Conservation (phyloP, 2,888 invertebrate species). For the Gryllus longicercus region DNA sequence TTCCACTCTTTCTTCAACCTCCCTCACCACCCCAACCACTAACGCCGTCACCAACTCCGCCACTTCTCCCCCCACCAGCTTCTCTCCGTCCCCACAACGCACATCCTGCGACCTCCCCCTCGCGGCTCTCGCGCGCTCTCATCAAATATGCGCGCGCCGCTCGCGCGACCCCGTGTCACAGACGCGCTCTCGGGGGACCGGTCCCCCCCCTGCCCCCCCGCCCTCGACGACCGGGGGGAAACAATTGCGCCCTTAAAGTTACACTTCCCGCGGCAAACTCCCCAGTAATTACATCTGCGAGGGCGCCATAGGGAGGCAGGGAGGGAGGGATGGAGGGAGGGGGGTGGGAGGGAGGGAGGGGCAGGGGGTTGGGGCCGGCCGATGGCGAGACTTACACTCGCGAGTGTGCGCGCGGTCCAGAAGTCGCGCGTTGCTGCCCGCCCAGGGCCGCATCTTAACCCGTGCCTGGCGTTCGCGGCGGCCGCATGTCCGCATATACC, state of each 20-base stretch:
- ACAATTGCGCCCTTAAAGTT: slow-evolving; percentile 10
- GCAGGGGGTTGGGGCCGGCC: neutral
- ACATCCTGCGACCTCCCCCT: no score
- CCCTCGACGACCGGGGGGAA: neutral
- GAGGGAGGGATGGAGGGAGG: no score
- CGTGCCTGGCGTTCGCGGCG: no score
- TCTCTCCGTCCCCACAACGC: no score
- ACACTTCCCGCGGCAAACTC: neutral
- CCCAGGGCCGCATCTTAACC: no score
- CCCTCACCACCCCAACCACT: no score
- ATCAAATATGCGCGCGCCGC: neutral
- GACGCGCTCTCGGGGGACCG: neutral
- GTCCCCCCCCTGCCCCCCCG: neutral
- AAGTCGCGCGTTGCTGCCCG: neutral
- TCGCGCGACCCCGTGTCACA: neutral
- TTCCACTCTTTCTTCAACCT: no score
- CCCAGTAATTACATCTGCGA: slow-evolving; percentile 6
- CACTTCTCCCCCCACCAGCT: no score
- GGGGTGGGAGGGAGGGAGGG: neutral
- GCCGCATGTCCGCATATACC: no score
- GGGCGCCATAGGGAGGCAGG: no score
- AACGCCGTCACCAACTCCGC: no score
- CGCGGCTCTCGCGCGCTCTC: no score
- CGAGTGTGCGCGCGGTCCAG: neutral
- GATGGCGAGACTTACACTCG: neutral